phyloP scores from a whole-genome alignment of 2,888 invertebrate genomes.

The Maniola hyperantus region DNA sequence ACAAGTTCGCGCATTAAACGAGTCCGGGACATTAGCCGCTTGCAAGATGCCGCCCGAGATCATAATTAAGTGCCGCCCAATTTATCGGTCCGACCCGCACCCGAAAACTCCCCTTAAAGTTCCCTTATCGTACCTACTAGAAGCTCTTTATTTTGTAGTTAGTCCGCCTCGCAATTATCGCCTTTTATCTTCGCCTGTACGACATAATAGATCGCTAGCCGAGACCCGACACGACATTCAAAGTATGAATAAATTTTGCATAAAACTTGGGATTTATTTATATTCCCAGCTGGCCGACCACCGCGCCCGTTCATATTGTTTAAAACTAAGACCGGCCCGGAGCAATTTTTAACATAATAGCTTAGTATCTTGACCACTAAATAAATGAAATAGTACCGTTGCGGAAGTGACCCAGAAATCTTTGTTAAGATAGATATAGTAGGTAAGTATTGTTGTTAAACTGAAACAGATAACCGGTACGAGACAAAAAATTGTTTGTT shows the following conservation, averaged over 20 bases:
- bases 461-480: constrained; percentile 57
- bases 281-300: constrained; percentile 29
- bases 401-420: constrained; percentile 68
- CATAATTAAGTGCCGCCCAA: constrained; percentile 83
- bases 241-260: constrained; percentile 33
- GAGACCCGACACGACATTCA: constrained; percentile 10
- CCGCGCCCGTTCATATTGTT: constrained; percentile 19
- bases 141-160: constrained; percentile 81
- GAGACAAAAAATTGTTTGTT: constrained; percentile 47
- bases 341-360: constrained; percentile 27
- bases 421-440: constrained; percentile 56
- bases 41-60: constrained; percentile 83
- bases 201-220: constrained; percentile 26
- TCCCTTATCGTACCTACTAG: constrained; percentile 79
- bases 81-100: constrained; percentile 81
- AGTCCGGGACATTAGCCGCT: constrained; percentile 80
- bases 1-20: constrained; percentile 83
- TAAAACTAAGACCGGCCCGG: constrained; percentile 20
- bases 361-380: constrained; percentile 32
- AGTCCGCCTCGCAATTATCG: constrained; percentile 70
- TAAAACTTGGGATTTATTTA: constrained; percentile 38
- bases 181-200: constrained; percentile 61
- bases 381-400: constrained; percentile 59
- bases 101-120: constrained; percentile 78
- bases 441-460: constrained; percentile 62